These are phyloP conservation scores for Eucidaris tribuloides DNA, from an alignment of 35 echinoderm and acorn worm genomes.

Conservation along the genomic window DNA sequence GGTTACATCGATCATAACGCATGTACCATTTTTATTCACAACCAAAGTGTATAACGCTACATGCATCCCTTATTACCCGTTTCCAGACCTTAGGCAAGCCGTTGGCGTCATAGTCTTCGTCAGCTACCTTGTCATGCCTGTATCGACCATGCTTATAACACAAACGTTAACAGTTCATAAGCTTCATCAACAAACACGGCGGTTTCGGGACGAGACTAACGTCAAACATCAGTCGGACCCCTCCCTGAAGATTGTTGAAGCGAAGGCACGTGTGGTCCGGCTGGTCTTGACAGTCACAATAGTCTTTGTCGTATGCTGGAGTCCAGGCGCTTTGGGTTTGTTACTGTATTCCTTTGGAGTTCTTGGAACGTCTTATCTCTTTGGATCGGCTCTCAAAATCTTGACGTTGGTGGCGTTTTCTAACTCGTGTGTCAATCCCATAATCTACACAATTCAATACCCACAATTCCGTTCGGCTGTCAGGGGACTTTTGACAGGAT, in stretches of 20 bases:
- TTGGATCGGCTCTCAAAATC: background rate
- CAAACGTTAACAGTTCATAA: background rate
- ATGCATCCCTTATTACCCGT: background rate
- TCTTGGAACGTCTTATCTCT: background rate
- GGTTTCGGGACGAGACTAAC: background rate
- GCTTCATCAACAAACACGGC: background rate
- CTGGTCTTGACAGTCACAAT: background rate
- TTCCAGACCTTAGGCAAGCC: background rate
- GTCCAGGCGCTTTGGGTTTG: background rate
- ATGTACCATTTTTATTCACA: background rate
- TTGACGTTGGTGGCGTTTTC: background rate
- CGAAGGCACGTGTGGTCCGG: background rate
- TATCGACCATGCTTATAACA: background rate
- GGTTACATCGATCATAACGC: background rate
- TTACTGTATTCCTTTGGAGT: background rate
- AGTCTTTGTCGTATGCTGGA: background rate
- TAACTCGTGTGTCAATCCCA: background rate
- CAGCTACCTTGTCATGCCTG: background rate
- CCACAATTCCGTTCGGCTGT: background rate
- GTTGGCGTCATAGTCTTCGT: background rate
- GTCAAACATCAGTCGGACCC: background rate
- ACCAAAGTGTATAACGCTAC: background rate
- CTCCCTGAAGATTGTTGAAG: too few species aligned
- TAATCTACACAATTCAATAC: background rate
- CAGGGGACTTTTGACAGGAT: background rate